Evolutionary conservation across 2,113 vertebrate species (phyloP).

Genomic region (Tragelaphus strepsiceros): DNA sequence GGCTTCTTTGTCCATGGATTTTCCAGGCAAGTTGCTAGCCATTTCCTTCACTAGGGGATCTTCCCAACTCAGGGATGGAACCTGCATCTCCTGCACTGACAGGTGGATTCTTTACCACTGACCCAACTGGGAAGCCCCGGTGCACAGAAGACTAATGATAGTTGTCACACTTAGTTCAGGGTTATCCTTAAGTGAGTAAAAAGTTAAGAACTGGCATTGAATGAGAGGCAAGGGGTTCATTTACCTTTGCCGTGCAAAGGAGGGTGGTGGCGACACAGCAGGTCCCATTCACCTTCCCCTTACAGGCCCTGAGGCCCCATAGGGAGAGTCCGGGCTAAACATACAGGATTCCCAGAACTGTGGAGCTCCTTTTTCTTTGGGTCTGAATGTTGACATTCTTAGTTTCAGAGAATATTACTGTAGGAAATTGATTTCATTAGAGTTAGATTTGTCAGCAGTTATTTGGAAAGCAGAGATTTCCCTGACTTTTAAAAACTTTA

Average conservation of each 20-base stretch:
- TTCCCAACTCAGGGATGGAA: background rate
- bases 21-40: background rate
- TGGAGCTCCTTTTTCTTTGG: background rate
- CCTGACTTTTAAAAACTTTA: background rate
- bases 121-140: background rate
- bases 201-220: background rate
- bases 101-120: background rate
- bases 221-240: background rate
- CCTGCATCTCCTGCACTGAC: background rate
- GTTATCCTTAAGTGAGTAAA: background rate
- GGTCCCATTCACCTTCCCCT: background rate
- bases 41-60: background rate
- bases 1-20: background rate
- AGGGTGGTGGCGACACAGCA: accelerated
- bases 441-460: background rate
- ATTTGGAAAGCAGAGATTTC: background rate
- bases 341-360: background rate
- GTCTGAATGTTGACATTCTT: background rate
- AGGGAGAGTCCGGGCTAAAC: accelerated
- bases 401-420: background rate
- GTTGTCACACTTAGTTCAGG: background rate
- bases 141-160: background rate
- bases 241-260: background rate
- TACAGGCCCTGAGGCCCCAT: too few species aligned
- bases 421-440: background rate